Evolutionary conservation across 2,797 vertebrate species (phyloP), one percentile per base, ranked within the genome.

Genomic region (Poeciliopsis presidionis): DNA sequence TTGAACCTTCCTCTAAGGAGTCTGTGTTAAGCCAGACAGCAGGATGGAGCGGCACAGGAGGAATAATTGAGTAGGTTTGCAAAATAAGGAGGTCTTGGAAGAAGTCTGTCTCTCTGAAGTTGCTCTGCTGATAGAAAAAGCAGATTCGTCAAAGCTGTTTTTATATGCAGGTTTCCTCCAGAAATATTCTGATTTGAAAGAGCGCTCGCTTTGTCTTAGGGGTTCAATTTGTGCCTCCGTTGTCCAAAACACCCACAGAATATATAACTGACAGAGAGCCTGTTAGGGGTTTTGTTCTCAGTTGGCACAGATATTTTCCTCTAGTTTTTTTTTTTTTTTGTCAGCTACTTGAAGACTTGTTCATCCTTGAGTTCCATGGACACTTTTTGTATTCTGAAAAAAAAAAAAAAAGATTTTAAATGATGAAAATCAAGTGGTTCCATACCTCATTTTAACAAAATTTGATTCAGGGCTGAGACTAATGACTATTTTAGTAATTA

Each of bases 1-100:
- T 69, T 90, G 86, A 90, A 92, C 88, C 89, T 88, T 87, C 79
- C 85, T 77, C 5, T 20, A 80, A 82, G 84, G 87, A 84, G 83
- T 83, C 61, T 78, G 82, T n/a, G 16, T 81, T 55, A 76, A 83
- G 55, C 84, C 82, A 85, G 76, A 86, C 85, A 57, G 77, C 70
- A 46, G 86, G 82, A 87, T 84, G 81, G 85, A 82, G 77, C 74
- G 72, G 79, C 73, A 25, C 30, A 65, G 51, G 63, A 73, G 81
- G 81, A 87, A 82, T 83, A 75, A 61, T 81, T 11, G 70, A 84
- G 81, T 74, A 3, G 57, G 76, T 69, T 71, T 81, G 55, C 75
- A 49, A 59, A 77, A 55, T 12, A 73, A 78, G 30, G 28, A 61
- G 46, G 33, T 63, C 74, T 81, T 25, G 39, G 47, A 77, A 22